These are phyloP conservation scores for Neotoxoptera formosana DNA, from an alignment of 1,140 invertebrate species.

Conservation along the genomic window DNA sequence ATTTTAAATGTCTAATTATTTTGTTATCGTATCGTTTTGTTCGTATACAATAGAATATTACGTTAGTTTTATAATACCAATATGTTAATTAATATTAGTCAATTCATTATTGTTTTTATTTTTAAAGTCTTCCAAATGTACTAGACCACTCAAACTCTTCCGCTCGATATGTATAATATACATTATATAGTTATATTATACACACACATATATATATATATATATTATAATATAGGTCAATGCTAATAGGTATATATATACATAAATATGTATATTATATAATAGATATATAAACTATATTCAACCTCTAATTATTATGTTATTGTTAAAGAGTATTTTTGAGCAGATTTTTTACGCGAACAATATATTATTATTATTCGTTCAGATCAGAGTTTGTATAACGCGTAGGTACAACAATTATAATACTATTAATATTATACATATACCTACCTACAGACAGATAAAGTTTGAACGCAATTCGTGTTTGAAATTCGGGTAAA, in stretches of 20 bases:
- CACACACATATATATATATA: background rate
- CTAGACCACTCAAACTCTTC: background rate
- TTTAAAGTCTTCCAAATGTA: conserved; percentile 48
- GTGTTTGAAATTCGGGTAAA: background rate
- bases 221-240: background rate
- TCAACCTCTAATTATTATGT: background rate
- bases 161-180: conserved; percentile 22
- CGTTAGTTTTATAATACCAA: conserved; percentile 34
- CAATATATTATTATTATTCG: background rate
- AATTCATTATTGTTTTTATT: conserved; percentile 47
- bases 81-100: conserved; percentile 50
- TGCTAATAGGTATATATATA: conserved; percentile 11
- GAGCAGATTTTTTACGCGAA: background rate
- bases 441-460: background rate
- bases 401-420: background rate
- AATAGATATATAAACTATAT: background rate
- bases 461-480: background rate
- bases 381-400: background rate
- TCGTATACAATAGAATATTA: background rate
- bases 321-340: conserved; percentile 15
- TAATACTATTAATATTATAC: background rate
- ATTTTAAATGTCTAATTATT: conserved; percentile 27
- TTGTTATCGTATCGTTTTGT: conserved; percentile 18
- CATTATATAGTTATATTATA: background rate
- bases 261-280: background rate